Base-by-base conservation (phyloP, 2,797 vertebrate genomes). In the Lepilemur ruficaudatus region DNA sequence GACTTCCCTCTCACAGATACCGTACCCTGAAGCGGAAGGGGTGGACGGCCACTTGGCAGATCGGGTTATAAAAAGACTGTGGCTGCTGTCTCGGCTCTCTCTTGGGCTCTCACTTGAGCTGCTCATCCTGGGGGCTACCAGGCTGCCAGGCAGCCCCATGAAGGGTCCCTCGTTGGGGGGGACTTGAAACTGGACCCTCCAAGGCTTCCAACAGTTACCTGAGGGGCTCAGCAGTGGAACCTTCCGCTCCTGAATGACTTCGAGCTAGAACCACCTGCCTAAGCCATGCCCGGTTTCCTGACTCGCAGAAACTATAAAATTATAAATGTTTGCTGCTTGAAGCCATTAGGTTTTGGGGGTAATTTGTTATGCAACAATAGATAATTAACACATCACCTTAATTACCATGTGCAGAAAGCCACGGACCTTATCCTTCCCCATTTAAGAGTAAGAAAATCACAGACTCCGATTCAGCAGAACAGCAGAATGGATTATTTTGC, bases 151-250 rank as follows among this genome's bases (percentile, higher is more conserved):
- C 7, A 4, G 46, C 55, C 63, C 55, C 3, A 0, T 8, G 18
- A 43, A n/a, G 30, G 2, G 14, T 25, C 6, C 50, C 55, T 20
- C 3, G 1, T 0, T 17, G 25, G 38, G 48, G 32, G 12, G 38
- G 35, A 35, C 46, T 15, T 30, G 76, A 30, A 41, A 55, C 30
- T 5, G 23, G 43, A 22, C 1, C 14, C 61, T 46, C 57, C 23
- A 46, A 41, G 22, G 43, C n/a, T 32, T 10, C n/a, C 20, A 0
- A 0, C 4, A 13, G n/a, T 32, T n/a, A 6, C 0, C 23, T 43
- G 15, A 4, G 63, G 75, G n/a, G 28, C 14, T 4, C 3, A 65
- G 57, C 10, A 0, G 20, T 5, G 55, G 30, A 22, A 6, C 22
- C 1, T 0, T 81, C 35, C 5, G 61, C 12, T 28, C 70, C 25